These are phyloP conservation scores for Montipora efflorescens DNA, from an alignment of 64 coral and sea anemone species.

Conservation along the genomic window DNA sequence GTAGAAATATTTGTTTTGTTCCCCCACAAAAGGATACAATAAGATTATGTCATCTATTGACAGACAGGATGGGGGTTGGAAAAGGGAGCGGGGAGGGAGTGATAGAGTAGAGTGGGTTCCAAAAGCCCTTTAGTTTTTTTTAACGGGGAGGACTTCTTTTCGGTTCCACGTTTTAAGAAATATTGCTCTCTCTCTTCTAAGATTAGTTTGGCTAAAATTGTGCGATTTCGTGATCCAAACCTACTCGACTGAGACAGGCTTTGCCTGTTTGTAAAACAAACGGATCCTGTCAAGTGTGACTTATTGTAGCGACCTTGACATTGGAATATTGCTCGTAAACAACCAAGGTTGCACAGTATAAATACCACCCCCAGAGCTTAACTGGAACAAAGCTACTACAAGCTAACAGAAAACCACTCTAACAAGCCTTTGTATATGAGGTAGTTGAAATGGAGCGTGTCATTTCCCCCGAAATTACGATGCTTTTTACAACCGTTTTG, in stretches of 20 bases:
- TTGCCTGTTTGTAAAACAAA: constrained; percentile 38
- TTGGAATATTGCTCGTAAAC: constrained; percentile 35
- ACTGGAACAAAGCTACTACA: not conserved
- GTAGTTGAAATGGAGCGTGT: no score
- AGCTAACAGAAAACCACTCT: no score
- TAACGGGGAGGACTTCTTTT: not conserved
- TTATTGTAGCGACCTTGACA: constrained; percentile 40
- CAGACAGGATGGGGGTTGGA: not conserved
- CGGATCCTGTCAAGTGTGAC: constrained; percentile 53
- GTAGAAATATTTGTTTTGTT: constrained; percentile 6
- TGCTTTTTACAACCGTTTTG: not conserved
- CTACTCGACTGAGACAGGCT: constrained; percentile 11
- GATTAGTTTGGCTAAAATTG: not conserved
- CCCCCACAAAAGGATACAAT: constrained; percentile 10
- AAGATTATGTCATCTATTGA: not conserved
- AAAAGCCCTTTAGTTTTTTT: not conserved
- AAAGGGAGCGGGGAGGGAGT: not conserved
- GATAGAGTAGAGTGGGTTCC: not conserved
- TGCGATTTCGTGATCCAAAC: not conserved
- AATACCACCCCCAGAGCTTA: not conserved
- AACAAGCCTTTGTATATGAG: no score
- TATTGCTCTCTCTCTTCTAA: not conserved
- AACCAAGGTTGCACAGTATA: constrained; percentile 50
- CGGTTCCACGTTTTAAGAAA: not conserved
- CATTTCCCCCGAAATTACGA: no score